Conservation (phyloP, 2,113 vertebrate genomes). For the Mustelus asterias region DNA sequence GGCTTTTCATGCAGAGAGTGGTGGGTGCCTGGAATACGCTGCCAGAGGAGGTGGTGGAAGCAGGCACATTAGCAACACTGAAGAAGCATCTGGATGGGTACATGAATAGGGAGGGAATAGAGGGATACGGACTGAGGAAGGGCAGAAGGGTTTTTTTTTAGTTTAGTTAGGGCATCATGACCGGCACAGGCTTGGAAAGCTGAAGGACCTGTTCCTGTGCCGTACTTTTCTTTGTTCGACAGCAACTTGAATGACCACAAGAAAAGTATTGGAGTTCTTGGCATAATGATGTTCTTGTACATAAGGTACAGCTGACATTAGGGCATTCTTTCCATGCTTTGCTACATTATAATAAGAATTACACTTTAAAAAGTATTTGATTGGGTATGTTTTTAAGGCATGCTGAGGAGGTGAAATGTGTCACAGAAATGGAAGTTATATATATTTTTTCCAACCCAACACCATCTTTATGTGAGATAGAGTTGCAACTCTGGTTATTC, state of each 20-base stretch:
- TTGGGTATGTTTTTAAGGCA: not conserved
- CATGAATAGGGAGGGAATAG: too few relatives aligned
- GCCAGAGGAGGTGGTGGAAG: too few relatives aligned
- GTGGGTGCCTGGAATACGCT: too few relatives aligned
- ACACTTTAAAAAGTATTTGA: not conserved
- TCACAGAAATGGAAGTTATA: not conserved
- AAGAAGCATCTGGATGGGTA: too few relatives aligned
- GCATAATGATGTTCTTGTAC: not conserved
- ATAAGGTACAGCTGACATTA: not conserved
- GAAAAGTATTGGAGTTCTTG: not conserved
- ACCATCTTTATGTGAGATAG: not conserved
- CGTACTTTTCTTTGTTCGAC: too few relatives aligned
- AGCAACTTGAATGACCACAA: not conserved
- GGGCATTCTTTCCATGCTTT: not conserved
- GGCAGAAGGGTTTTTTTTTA: too few relatives aligned
- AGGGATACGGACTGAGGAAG: too few relatives aligned
- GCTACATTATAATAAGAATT: not conserved
- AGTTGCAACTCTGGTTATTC: not conserved
- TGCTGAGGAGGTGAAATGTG: not conserved
- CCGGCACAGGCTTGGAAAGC: too few relatives aligned
- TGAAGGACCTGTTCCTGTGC: too few relatives aligned
- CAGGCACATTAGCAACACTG: too few relatives aligned
- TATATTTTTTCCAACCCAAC: not conserved
- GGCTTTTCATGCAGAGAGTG: too few relatives aligned
- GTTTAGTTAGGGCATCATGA: too few relatives aligned